phyloP scores from a whole-genome alignment of 2,113 vertebrate species.

The Chlorocebus sabaeus region DNA sequence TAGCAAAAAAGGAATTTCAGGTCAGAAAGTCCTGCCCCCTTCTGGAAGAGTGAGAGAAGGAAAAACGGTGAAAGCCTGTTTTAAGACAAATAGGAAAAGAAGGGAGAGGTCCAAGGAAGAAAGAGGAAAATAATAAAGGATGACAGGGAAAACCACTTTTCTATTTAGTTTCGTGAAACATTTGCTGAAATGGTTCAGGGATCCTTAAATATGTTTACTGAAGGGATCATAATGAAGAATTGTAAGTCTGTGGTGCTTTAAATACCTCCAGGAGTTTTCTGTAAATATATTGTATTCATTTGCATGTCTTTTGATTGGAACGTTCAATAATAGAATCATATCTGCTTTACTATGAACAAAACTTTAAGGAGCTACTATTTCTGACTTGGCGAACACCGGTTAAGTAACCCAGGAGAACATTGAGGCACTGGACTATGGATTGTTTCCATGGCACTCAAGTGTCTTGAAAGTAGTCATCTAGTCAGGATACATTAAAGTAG shows the following conservation, averaged over 20 bases:
- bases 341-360: background rate
- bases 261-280: background rate
- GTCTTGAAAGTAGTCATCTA: background rate
- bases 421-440: background rate
- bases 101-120: background rate
- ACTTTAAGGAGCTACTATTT: background rate
- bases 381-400: background rate
- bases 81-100: background rate
- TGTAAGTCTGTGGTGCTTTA: background rate
- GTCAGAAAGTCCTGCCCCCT: background rate
- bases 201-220: background rate
- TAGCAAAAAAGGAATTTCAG: background rate
- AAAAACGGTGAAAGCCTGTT: background rate
- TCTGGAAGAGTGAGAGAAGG: background rate
- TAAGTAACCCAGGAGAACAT: background rate
- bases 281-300: background rate
- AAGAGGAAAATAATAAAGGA: background rate
- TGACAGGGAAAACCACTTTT: background rate
- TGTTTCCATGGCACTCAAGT: background rate
- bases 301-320: background rate
- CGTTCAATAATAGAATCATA: background rate
- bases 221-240: background rate
- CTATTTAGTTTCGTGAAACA: background rate
- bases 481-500: background rate
- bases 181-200: background rate